Evolutionary conservation across 1,140 invertebrate species (phyloP).

Genomic region (Caerostris extrusa): DNA sequence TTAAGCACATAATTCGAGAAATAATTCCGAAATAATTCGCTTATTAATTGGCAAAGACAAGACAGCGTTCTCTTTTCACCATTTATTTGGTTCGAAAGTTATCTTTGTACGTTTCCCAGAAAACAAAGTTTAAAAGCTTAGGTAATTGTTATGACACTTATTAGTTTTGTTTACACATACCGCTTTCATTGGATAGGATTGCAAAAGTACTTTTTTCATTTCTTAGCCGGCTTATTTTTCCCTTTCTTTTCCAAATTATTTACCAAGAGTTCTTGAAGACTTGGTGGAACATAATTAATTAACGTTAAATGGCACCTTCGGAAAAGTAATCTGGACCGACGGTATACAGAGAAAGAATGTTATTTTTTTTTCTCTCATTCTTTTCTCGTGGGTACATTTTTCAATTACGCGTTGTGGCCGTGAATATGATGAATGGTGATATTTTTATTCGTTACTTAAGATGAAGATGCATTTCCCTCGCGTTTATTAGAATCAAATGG

Average conservation of each 20-base stretch:
- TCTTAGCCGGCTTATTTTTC: constrained; percentile 17
- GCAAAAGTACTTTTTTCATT: neutral
- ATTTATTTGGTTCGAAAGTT: constrained; percentile 13
- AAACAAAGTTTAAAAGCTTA: constrained; percentile 44
- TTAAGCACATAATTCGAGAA: no score
- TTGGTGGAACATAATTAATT: constrained; percentile 43
- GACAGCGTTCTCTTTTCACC: neutral
- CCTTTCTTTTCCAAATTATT: constrained; percentile 30
- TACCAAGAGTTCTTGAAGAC: constrained; percentile 14
- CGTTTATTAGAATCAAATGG: constrained; percentile 24
- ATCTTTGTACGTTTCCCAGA: neutral
- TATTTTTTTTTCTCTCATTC: neutral
- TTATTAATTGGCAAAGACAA: constrained; percentile 42
- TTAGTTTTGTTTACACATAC: constrained; percentile 57
- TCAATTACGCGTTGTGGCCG: constrained; percentile 16
- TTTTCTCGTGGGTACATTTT: constrained; percentile 6
- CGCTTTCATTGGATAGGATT: neutral
- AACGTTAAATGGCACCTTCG: constrained; percentile 58
- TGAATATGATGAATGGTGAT: constrained; percentile 28
- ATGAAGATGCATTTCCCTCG: constrained; percentile 9
- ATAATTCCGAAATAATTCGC: constrained; percentile 50
- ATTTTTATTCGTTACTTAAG: constrained; percentile 47
- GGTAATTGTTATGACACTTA: constrained; percentile 68
- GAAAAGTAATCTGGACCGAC: constrained; percentile 41
- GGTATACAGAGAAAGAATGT: neutral